Base-by-base conservation (phyloP, 2,888 invertebrate species). In the Sthenelais limicola region DNA sequence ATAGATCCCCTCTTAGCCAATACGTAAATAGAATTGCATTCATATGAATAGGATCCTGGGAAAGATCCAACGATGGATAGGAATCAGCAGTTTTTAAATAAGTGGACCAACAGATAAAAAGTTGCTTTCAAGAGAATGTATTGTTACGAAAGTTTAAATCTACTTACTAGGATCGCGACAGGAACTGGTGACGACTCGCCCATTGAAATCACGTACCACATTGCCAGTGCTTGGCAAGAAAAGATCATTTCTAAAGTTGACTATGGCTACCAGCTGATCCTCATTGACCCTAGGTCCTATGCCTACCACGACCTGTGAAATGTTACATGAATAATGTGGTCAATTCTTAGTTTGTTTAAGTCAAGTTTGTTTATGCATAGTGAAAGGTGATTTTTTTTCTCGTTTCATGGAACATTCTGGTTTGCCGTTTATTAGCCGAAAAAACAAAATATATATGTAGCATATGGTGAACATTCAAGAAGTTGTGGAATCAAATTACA, bases 111-210 rank as follows among this genome's bases (percentile, higher is more conserved):
- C 43, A 43, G 43, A 12, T 15, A 9, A 15, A 43, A 9, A 9
- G 15, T 12, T 12, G 43, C 12, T 43, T 18, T 12, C 9, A 43
- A 43, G 12, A 43, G 43, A 43, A 18, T 18, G 15, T 18, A 43
- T 12, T 43, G 9, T 9, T 43, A 43, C 9, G 43, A 43, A 43
- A 12, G 15, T 43, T 43, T 12, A 43, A 43, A 18, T 12, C 18
- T 43, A 62, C 62, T 62, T 38, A 62, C 62, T 35, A 3, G 62
- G 7, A 33, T 26, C 35, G 24, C 38, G 18, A 28, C 62, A 62
- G 38, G 38, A 26, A 43, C 38, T 43, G 38, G 43, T 43, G 24
- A 62, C 21, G 1, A 21, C 24, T 7, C 24, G 38, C 24, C 38
- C 62, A 18, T 62, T 62, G 15, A 15, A 24, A 43, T 62, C 62